Evolutionary conservation across 2,113 vertebrate species (phyloP), one percentile per base, ranked within the genome.

Genomic region (Amblyopsis rosae): DNA sequence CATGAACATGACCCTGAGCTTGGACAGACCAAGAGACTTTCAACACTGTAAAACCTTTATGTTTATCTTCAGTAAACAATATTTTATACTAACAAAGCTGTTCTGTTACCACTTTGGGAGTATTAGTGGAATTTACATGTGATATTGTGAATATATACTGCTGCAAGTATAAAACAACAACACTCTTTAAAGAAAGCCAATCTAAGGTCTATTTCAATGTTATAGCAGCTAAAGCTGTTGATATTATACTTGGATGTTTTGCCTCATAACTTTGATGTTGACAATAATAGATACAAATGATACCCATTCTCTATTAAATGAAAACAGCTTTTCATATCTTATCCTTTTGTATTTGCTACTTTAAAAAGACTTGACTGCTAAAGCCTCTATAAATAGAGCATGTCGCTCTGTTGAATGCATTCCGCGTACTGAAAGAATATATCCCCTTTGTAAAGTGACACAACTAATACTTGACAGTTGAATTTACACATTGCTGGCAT

Each of bases 361-460:
- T 83, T 80, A 75, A 75, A 81, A 79, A 84, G 69, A 71, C 47
- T 59, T 35, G 33, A 69, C 75, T 82, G 80, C 82, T 83, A 85
- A 76, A 79, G 48, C 49, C 3, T 15, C 85, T 88, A 89, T 79
- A 88, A 89, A 90, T 90, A 91, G 82, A 73, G 49, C 62, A 68
- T 62, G 61, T 72, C 9, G 55, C 56, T 68, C 11, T 73, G 56
- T 77, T 65, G 70, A 74, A 80, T 70, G 54, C 65, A 70, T 79
- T 77, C 71, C 35, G 47, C 0, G 26, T 47, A 15, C 67, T 17
- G 47, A 77, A 62, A 72, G 62, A 74, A 68, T 65, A 60, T 17
- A 19, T 71, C 65, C 73, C 26, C 49, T 49, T 66, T 75, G 86
- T 81, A 87, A 87, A 76, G 76, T 41, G 77, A 91, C 82, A 89